These are phyloP conservation scores for Oxytorus armatus DNA, from an alignment of 2,888 invertebrate genomes.

Conservation along the genomic window DNA sequence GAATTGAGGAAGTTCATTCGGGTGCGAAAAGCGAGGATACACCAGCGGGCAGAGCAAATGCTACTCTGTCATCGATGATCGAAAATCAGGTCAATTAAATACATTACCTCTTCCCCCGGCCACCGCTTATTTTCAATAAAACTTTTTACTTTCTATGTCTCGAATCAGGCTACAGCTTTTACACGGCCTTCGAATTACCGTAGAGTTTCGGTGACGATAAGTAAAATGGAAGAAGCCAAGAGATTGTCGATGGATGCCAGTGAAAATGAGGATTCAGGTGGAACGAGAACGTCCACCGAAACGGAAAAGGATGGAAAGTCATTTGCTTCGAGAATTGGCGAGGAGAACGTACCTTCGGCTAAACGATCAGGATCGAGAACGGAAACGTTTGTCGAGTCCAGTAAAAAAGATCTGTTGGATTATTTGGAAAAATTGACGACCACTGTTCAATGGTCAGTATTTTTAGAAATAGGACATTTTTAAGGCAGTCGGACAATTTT, in stretches of 20 bases:
- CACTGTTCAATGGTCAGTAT: constrained; percentile 79
- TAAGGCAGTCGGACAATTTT: no score
- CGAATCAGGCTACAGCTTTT: constrained; percentile 83
- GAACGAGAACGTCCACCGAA: constrained; percentile 6
- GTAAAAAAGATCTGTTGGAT: constrained; percentile 76
- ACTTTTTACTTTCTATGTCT: neutral
- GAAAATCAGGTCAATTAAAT: constrained; percentile 70
- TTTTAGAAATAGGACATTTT: constrained; percentile 74
- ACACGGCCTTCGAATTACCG: constrained; percentile 87
- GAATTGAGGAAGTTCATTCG: constrained; percentile 71
- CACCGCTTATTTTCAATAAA: neutral
- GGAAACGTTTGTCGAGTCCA: constrained; percentile 70
- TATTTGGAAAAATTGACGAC: constrained; percentile 77
- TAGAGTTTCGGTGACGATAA: constrained; percentile 84
- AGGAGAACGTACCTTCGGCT: constrained; percentile 2
- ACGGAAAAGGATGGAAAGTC: constrained; percentile 36
- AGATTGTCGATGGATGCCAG: constrained; percentile 73
- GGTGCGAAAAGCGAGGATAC: constrained; percentile 80
- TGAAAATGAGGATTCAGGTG: constrained; percentile 55
- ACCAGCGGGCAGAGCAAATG: constrained; percentile 81
- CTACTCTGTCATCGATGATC: constrained; percentile 80
- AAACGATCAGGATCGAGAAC: constrained; percentile 76
- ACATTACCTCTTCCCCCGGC: neutral
- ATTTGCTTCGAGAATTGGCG: constrained; percentile 23
- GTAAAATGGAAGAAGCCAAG: constrained; percentile 71